These are phyloP conservation scores for Heliconius sara DNA, from an alignment of 2,888 invertebrate genomes.

Conservation along the genomic window DNA sequence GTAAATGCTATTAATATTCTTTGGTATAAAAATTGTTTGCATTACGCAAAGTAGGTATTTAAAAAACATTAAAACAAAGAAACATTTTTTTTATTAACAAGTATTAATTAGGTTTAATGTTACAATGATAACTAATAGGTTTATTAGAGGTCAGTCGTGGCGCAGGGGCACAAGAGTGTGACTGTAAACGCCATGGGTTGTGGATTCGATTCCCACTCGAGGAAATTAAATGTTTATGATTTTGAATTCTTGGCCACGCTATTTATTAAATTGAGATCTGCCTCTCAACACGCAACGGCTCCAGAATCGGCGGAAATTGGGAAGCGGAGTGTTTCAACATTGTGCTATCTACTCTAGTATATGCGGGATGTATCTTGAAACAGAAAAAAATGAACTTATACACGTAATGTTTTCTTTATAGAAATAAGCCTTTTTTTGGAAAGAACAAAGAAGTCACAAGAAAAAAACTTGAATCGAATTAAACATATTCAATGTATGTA, in stretches of 20 bases:
- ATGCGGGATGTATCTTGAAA: too few relatives aligned
- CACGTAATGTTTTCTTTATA: background rate
- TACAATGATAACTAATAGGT: background rate
- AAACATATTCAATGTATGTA: background rate
- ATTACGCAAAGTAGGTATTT: background rate
- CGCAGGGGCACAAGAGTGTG: too few relatives aligned
- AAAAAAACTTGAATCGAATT: background rate
- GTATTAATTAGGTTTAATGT: background rate
- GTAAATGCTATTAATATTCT: slow-evolving; percentile 30
- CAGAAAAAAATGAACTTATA: too few relatives aligned
- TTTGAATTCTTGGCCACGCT: too few relatives aligned
- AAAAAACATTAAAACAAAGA: background rate
- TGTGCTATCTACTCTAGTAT: background rate
- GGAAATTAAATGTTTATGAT: too few relatives aligned
- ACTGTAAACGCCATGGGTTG: too few relatives aligned
- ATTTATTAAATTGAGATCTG: too few relatives aligned
- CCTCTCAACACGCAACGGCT: too few relatives aligned
- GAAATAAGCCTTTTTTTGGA: background rate
- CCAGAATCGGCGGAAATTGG: too few relatives aligned
- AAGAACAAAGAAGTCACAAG: background rate
- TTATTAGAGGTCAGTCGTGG: too few relatives aligned
- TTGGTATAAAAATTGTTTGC: slow-evolving; percentile 12
- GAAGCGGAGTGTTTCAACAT: background rate
- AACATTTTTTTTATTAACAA: background rate
- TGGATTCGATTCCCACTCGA: too few relatives aligned